Evolutionary conservation across 2,797 vertebrate species (phyloP), one percentile per base, ranked within the genome.

Genomic region (Poeciliopsis infans): DNA sequence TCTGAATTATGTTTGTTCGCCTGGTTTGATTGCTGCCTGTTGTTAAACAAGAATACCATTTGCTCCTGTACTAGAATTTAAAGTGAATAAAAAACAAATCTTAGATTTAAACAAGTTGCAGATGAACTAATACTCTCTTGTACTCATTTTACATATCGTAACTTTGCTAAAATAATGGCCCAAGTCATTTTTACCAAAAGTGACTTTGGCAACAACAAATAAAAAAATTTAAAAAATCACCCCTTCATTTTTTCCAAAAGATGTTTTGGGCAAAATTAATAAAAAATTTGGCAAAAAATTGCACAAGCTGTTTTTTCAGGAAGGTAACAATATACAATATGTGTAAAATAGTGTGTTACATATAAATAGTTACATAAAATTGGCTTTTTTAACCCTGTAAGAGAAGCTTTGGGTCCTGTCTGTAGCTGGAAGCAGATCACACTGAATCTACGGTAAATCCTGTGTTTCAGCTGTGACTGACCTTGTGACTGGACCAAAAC

Each of bases 401-500:
- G 72, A 36, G 51, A 55, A 43, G 7, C 33, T 23, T 3, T 45
- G n/a, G 23, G 33, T 7, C 23, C 20, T 2, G 36, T 55, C 39
- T 20, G 3, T 33, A 57, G 31, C 78, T 33, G 10, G 47, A 20
- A 2, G 49, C 69, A 79, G 74, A n/a, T 79, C 77, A 66, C 49
- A 39, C 28, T 79, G 23, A 77, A 51, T 79, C 45, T 78, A 79
- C 25, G 33, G 72, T 8, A 28, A 16, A 69, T 10, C 83, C 76
- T 71, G 79, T 64, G 66, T 59, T 70, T 83, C 51, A 31, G 74
- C 39, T 71, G 12, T 80, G 82, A 79, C 69, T 66, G 47, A 25
- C 64, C 83, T 73, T 66, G 82, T 85, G 86, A 79, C 11, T 6
- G 78, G 25, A 83, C 79, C 81, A 31, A 75, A 75, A 72, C 43